Percentiles rank a stretch among this genome's conserved stretches.
Evolutionary conservation across 1,140 invertebrate species (phyloP).

Genomic region (Drosophila arizonae): DNA sequence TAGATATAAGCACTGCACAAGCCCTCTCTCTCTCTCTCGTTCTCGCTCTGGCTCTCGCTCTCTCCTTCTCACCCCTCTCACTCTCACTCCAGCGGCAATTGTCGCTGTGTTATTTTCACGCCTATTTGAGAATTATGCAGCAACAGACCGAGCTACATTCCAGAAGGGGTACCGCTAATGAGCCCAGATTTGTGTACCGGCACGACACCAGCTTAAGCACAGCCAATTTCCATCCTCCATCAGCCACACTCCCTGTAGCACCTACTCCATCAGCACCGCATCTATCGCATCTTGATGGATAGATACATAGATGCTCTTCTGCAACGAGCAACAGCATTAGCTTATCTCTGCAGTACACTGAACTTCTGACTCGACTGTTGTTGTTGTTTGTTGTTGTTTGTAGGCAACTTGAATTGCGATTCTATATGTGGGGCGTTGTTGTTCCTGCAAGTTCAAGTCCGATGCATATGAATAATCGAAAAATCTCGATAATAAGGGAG

Average conservation of each 20-base stretch:
- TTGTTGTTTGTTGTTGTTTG: constrained; percentile 9
- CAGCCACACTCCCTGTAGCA: not conserved
- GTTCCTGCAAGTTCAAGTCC: constrained; percentile 49
- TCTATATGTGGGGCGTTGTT: constrained; percentile 66
- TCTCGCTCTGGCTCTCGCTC: not conserved
- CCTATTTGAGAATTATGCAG: constrained; percentile 60
- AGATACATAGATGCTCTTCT: constrained; percentile 30
- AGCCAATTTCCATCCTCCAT: not conserved
- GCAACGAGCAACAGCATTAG: constrained; percentile 52
- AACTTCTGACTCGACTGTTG: constrained; percentile 33
- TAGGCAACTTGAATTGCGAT: constrained; percentile 7
- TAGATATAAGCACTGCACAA: constrained; percentile 52
- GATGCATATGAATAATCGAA: not conserved
- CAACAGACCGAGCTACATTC: constrained; percentile 39
- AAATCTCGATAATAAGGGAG: constrained; percentile 1
- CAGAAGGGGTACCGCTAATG: constrained; percentile 54
- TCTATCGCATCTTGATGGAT: constrained; percentile 29
- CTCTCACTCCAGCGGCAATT: constrained; percentile 2
- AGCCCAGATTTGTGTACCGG: constrained; percentile 65
- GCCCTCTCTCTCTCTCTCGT: not conserved
- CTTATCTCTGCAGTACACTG: constrained; percentile 73
- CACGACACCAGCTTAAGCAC: constrained; percentile 47
- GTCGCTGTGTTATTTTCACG: constrained; percentile 54
- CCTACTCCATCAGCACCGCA: not conserved
- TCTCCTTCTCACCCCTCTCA: not conserved